Percentiles rank a stretch among this genome's conserved stretches.
Conservation (phyloP, 2,113 vertebrate genomes). For the Neoarius graeffei region DNA sequence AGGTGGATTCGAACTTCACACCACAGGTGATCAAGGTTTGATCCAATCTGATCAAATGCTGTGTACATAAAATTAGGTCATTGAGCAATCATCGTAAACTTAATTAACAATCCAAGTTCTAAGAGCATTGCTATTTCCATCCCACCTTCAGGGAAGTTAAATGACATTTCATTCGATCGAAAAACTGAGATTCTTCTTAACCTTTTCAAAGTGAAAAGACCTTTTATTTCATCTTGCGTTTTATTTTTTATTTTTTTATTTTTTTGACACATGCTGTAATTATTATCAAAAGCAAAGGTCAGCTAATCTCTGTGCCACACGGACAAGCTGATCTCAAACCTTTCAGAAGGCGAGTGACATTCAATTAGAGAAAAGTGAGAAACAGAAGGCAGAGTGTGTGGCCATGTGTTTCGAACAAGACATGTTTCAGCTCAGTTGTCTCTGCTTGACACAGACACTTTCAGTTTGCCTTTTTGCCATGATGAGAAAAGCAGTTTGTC, state of each 20-base stretch:
- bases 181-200: slow-evolving; percentile 4
- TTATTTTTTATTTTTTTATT: slow-evolving; percentile 9
- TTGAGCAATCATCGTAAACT: neutral
- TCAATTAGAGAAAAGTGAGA: slow-evolving; percentile 66
- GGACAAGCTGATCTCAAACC: slow-evolving; percentile 79
- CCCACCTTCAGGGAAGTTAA: slow-evolving; percentile 13
- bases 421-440: slow-evolving; percentile 2
- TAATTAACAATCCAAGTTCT: neutral
- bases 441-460: neutral
- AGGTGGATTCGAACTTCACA: neutral
- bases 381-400: slow-evolving; percentile 31
- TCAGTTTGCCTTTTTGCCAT: neutral
- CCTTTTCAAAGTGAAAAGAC: neutral
- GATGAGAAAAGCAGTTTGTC: neutral
- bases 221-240: neutral
- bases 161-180: slow-evolving; percentile 20
- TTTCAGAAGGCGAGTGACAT: slow-evolving; percentile 76
- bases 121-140: slow-evolving; percentile 16
- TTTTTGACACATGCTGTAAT: slow-evolving; percentile 73
- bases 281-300: slow-evolving; percentile 86
- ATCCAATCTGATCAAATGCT: neutral
- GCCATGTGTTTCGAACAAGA: slow-evolving; percentile 1
- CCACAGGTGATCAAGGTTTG: too few relatives aligned
- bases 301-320: slow-evolving; percentile 79
- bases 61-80: neutral